These are phyloP conservation scores for Picathartes gymnocephalus DNA, from an alignment of 2,113 vertebrate species.

Conservation along the genomic window DNA sequence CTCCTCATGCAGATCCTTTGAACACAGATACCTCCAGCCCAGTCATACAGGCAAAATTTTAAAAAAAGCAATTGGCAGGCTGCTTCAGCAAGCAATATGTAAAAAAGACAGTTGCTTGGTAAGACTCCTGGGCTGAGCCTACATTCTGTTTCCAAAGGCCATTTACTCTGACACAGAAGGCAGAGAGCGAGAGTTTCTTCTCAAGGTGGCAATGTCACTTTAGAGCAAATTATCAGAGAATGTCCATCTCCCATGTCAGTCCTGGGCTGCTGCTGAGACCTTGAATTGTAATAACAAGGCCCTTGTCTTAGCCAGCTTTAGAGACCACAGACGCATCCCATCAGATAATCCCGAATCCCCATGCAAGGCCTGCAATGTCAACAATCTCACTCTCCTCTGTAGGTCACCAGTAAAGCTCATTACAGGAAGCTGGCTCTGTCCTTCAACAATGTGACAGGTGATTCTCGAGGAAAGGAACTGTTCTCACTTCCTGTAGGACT, in stretches of 20 bases:
- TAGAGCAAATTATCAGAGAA: background rate
- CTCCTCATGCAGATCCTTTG: background rate
- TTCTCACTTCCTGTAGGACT: constrained; percentile 84
- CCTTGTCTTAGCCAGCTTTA: background rate
- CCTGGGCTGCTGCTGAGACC: background rate
- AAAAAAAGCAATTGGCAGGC: background rate
- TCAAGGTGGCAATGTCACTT: background rate
- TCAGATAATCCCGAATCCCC: background rate
- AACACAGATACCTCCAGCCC: background rate
- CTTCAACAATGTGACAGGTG: constrained; percentile 9
- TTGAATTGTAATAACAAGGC: background rate
- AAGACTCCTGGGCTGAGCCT: background rate
- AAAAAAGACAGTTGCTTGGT: background rate
- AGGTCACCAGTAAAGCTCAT: constrained; percentile 48
- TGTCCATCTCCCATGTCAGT: background rate
- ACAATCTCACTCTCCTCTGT: background rate
- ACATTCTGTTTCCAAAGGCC: background rate
- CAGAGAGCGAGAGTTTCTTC: background rate
- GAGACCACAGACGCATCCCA: background rate
- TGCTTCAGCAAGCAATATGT: background rate
- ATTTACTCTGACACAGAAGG: background rate
- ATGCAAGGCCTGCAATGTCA: background rate
- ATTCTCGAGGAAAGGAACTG: constrained; percentile 42
- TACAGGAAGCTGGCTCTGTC: constrained; percentile 77
- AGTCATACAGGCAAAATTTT: background rate